These are phyloP conservation scores for Lerista edwardsae DNA, from an alignment of 2,797 vertebrate species.

Conservation along the genomic window DNA sequence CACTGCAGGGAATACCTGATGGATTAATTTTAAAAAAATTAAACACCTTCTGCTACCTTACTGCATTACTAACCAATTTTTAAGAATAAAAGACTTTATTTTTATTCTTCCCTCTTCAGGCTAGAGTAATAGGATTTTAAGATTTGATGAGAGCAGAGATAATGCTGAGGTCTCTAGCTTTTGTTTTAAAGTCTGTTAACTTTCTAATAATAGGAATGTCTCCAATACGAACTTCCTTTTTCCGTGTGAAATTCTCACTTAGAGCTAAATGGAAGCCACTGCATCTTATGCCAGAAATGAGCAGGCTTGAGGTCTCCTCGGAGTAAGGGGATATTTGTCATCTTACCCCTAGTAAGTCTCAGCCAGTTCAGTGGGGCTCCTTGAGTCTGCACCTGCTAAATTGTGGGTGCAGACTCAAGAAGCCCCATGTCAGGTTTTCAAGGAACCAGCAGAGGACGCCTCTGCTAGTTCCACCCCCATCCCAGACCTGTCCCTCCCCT, in stretches of 20 bases:
- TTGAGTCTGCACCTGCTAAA: too few species aligned
- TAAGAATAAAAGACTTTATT: background rate
- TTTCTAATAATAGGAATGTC: background rate
- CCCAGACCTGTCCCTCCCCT: too few species aligned
- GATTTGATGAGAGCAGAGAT: background rate
- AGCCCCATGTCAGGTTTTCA: too few species aligned
- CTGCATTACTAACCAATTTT: background rate
- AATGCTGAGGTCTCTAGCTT: background rate
- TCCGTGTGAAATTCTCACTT: background rate
- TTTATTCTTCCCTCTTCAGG: background rate
- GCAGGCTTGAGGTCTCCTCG: too few species aligned
- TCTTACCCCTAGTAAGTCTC: too few species aligned
- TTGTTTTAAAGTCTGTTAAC: background rate
- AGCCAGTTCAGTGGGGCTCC: too few species aligned
- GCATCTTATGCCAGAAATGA: too few species aligned
- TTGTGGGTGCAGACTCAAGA: too few species aligned
- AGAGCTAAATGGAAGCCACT: too few species aligned
- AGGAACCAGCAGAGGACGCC: too few species aligned
- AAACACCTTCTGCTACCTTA: background rate
- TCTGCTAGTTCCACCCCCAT: too few species aligned
- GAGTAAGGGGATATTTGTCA: too few species aligned
- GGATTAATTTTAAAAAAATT: conserved; percentile 4
- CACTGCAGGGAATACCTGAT: background rate
- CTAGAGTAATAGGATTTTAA: background rate
- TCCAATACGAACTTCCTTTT: background rate